Conservation (phyloP, 2,888 invertebrate genomes). For the Malthinus flaveolus region DNA sequence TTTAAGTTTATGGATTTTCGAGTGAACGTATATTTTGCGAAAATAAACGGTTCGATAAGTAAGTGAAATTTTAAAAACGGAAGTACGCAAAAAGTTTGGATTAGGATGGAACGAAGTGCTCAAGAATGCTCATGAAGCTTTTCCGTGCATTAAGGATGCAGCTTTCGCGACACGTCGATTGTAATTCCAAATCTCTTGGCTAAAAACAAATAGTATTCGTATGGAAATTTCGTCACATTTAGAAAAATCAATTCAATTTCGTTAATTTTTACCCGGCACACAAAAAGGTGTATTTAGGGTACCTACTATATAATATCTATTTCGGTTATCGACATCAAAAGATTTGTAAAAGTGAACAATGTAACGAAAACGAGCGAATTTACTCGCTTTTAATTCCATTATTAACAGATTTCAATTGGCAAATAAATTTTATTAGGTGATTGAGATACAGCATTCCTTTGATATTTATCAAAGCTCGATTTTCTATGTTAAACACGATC, state of each 20-base stretch:
- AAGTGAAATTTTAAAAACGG: too few relatives aligned
- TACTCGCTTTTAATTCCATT: constrained; percentile 5
- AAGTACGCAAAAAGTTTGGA: too few relatives aligned
- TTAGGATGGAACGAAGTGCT: neutral
- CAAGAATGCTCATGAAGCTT: neutral
- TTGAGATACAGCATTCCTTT: neutral
- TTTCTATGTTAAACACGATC: constrained; percentile 2
- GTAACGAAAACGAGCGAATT: neutral
- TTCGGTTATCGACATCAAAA: too few relatives aligned
- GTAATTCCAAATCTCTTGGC: neutral
- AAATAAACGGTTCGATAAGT: too few relatives aligned
- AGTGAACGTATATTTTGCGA: too few relatives aligned
- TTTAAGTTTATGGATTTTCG: too few relatives aligned
- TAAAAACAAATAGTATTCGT: neutral
- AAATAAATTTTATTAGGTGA: constrained; percentile 3
- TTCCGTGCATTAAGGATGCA: constrained; percentile 1
- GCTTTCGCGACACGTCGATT: neutral
- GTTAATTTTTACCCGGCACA: neutral
- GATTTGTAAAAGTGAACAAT: too few relatives aligned
- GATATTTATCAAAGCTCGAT: constrained; percentile 2
- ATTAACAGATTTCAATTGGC: constrained; percentile 3
- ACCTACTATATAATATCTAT: too few relatives aligned
- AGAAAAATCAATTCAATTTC: neutral
- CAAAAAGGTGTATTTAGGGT: too few relatives aligned
- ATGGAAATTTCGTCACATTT: neutral